A percentile compares a stretch with the other conserved stretches of the same genome.
phyloP scores from a whole-genome alignment of 2,888 invertebrate species.

The Cecidostiba fungosa region DNA sequence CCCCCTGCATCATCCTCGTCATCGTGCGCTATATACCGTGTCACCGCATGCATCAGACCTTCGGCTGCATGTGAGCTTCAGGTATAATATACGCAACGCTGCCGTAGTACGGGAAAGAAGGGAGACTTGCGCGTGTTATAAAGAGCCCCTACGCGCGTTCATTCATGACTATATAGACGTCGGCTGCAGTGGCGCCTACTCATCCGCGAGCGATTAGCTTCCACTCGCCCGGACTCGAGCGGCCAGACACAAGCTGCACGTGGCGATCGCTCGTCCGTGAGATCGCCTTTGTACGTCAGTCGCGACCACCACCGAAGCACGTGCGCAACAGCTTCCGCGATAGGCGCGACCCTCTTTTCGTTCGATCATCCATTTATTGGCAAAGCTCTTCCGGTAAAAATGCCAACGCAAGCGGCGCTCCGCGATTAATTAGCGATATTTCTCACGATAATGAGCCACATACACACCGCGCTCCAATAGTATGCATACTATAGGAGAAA shows the following conservation, averaged over 20 bases:
- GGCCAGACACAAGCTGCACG: conserved; percentile 6
- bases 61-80: neutral
- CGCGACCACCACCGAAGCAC: neutral
- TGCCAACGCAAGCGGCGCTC: neutral
- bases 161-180: conserved; percentile 40
- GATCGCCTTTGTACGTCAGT: conserved; percentile 26
- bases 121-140: neutral
- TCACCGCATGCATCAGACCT: neutral
- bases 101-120: neutral
- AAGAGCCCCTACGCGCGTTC: conserved; percentile 10
- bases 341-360: neutral
- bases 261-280: conserved; percentile 3
- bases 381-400: neutral
- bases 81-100: no score
- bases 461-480: neutral
- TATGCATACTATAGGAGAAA: neutral
- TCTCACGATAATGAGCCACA: conserved; percentile 11
- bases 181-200: conserved; percentile 4
- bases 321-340: conserved; percentile 10
- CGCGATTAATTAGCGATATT: conserved; percentile 11
- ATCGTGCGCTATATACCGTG: neutral
- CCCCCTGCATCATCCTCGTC: neutral
- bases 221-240: neutral
- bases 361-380: neutral
- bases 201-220: conserved; percentile 44